Evolutionary conservation across 1,140 invertebrate species (phyloP).

Genomic region (Proctacanthus coquilletti): DNA sequence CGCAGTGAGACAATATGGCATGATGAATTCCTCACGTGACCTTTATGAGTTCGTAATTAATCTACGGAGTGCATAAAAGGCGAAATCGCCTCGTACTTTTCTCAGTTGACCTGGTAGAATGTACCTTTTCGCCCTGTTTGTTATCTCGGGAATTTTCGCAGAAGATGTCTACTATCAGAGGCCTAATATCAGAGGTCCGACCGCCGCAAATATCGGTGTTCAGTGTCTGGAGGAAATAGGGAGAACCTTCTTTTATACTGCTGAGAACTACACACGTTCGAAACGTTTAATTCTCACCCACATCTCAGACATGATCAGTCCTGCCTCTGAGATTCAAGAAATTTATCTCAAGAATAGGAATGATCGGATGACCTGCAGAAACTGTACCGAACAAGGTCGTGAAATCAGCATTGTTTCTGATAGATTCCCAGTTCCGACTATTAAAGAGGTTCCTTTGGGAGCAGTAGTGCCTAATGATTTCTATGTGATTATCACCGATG

Average conservation of each 20-base stretch:
- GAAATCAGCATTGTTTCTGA: conserved; percentile 17
- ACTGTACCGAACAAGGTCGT: background rate
- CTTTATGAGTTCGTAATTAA: too few species aligned
- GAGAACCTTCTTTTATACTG: conserved; percentile 16
- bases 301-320: conserved; percentile 16
- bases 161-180: too few species aligned
- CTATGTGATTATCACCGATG: conserved; percentile 20
- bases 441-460: conserved; percentile 7
- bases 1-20: too few species aligned
- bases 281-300: conserved; percentile 18
- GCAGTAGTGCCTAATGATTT: conserved; percentile 11
- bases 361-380: conserved; percentile 11
- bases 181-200: conserved; percentile 13
- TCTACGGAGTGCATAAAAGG: too few species aligned
- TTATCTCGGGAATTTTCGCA: too few species aligned
- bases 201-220: conserved; percentile 16
- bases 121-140: too few species aligned
- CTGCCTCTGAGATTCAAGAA: conserved; percentile 18
- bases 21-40: too few species aligned
- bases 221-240: conserved; percentile 21
- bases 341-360: conserved; percentile 16
- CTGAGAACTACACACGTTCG: conserved; percentile 15
- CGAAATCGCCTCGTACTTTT: too few species aligned
- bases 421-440: background rate
- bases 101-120: too few species aligned